phyloP scores from a whole-genome alignment of 2,888 invertebrate species.

The Apodemia hepburni region DNA sequence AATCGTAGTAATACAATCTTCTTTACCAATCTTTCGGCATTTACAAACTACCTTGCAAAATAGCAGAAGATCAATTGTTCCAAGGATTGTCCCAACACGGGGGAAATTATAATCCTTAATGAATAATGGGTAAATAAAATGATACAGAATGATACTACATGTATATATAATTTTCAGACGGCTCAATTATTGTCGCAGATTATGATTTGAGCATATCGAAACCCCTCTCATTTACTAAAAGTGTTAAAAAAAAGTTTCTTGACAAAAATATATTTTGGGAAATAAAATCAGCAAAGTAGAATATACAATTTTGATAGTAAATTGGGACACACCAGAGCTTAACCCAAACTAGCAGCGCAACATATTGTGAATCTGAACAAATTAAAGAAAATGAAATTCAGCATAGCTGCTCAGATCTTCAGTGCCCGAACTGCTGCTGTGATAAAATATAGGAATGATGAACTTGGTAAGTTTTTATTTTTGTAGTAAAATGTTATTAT shows the following conservation, averaged over 20 bases:
- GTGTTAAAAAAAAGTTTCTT: too few species aligned
- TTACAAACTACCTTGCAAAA: too few species aligned
- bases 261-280: constrained; percentile 22
- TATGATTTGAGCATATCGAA: constrained; percentile 26
- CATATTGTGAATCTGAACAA: constrained; percentile 17
- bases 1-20: too few species aligned
- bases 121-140: too few species aligned
- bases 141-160: too few species aligned
- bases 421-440: constrained; percentile 26
- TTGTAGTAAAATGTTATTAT: too few species aligned
- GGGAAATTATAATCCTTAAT: too few species aligned
- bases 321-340: constrained; percentile 23
- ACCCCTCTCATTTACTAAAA: constrained; percentile 28
- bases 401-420: constrained; percentile 21
- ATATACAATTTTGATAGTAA: constrained; percentile 21
- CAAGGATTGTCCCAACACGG: too few species aligned
- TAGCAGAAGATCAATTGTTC: too few species aligned
- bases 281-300: constrained; percentile 21
- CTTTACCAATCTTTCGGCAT: too few species aligned
- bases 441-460: constrained; percentile 20
- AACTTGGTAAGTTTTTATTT: constrained; percentile 12
- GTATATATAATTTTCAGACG: constrained; percentile 30
- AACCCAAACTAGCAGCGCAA: constrained; percentile 24
- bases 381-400: constrained; percentile 27
- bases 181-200: constrained; percentile 26